A percentile compares a stretch with the other conserved stretches of the same genome.
Conservation (phyloP, 2,888 invertebrate genomes). For the Spialia ferax region DNA sequence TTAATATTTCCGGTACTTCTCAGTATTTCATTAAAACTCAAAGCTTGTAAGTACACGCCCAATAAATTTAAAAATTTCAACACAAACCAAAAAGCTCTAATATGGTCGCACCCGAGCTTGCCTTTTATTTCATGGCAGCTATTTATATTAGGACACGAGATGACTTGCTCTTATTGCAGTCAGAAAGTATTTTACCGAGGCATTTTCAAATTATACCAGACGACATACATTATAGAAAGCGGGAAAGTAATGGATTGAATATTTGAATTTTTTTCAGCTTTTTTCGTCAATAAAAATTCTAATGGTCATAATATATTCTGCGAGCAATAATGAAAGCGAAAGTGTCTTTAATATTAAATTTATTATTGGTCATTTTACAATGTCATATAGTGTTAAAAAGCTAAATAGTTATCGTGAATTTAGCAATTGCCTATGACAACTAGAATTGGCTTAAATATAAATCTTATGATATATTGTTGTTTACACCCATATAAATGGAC, state of each 20-base stretch:
- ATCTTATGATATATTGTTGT: too few species aligned
- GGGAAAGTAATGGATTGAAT: conserved; percentile 42
- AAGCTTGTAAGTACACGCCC: too few species aligned
- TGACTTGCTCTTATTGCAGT: conserved; percentile 71
- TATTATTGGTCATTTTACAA: not conserved
- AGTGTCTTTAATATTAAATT: not conserved
- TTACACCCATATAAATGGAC: too few species aligned
- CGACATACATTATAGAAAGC: conserved; percentile 64
- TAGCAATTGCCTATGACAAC: not conserved
- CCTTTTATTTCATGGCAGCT: conserved; percentile 56
- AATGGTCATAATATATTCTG: not conserved
- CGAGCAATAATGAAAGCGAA: not conserved
- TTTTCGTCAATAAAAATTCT: conserved; percentile 17
- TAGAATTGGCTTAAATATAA: too few species aligned
- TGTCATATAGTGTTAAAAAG: not conserved
- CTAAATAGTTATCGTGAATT: not conserved
- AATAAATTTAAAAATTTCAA: too few species aligned
- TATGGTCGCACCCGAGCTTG: conserved; percentile 47
- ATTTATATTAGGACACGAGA: conserved; percentile 68
- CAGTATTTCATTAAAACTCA: too few species aligned
- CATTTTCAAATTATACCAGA: conserved; percentile 66
- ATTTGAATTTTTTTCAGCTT: conserved; percentile 23
- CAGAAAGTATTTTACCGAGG: conserved; percentile 57
- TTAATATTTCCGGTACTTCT: too few species aligned
- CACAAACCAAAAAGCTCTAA: conserved; percentile 24